phyloP scores from a whole-genome alignment of 2,797 vertebrate species.

The Tamandua tetradactyla region DNA sequence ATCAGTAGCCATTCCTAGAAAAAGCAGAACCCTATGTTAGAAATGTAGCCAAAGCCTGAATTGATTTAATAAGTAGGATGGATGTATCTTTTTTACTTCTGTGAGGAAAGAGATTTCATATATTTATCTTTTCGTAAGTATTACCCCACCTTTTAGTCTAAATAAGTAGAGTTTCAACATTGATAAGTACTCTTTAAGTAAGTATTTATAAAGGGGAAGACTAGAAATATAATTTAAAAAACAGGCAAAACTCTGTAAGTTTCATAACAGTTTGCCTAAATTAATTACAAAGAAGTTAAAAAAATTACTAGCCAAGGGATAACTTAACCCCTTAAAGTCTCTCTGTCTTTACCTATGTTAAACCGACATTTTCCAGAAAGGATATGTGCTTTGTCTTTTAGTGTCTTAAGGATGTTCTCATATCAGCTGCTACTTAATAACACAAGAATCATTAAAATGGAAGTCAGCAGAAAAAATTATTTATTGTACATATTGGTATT shows the following conservation, averaged over 20 bases:
- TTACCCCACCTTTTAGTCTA: neutral
- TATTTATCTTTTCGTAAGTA: neutral
- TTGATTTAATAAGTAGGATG: neutral
- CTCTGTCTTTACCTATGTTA: neutral
- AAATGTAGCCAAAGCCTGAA: slow-evolving; percentile 31
- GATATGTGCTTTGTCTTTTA: slow-evolving; percentile 27
- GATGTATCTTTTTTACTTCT: neutral
- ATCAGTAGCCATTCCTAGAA: slow-evolving; percentile 1
- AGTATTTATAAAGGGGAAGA: neutral
- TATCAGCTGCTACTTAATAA: neutral
- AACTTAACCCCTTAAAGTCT: slow-evolving; percentile 24
- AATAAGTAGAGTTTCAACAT: neutral
- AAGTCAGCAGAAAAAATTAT: neutral
- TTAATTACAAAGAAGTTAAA: slow-evolving; percentile 58
- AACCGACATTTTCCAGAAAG: neutral
- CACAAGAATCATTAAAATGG: too few species aligned
- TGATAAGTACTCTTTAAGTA: slow-evolving; percentile 20
- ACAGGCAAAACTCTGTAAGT: neutral
- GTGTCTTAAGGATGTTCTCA: neutral
- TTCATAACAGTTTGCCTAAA: slow-evolving; percentile 42
- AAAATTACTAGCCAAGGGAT: slow-evolving; percentile 37
- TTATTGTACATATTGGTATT: neutral
- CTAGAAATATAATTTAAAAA: slow-evolving; percentile 27
- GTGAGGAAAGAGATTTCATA: slow-evolving; percentile 5
- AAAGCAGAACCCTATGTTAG: neutral